Evolutionary conservation across 2,113 vertebrate species (phyloP).

Genomic region (Hippocampus mohnikei): DNA sequence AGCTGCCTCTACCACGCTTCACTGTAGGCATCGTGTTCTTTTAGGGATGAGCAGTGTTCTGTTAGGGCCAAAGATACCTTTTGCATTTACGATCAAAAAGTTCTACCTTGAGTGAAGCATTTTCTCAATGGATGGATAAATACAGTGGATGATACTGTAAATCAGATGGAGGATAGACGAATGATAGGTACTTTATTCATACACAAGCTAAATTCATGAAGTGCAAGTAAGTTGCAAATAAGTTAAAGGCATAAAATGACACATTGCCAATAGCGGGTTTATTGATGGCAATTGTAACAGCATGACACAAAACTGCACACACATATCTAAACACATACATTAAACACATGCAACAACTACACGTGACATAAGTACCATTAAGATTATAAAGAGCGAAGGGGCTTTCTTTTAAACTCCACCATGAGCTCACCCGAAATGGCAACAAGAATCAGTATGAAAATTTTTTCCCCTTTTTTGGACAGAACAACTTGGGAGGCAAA

Average conservation of each 20-base stretch:
- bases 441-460: not conserved
- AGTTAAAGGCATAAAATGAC: not conserved
- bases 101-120: too few relatives aligned
- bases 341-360: constrained; percentile 54
- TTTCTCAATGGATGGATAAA: too few relatives aligned
- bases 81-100: too few relatives aligned
- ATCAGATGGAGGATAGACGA: too few relatives aligned
- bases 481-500: not conserved
- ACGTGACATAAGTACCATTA: constrained; percentile 31
- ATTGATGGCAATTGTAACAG: constrained; percentile 38
- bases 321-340: constrained; percentile 41
- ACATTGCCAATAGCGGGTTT: constrained; percentile 6
- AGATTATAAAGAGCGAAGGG: constrained; percentile 19
- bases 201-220: too few relatives aligned
- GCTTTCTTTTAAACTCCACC: constrained; percentile 29
- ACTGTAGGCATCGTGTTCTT: too few relatives aligned
- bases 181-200: too few relatives aligned
- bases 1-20: too few relatives aligned
- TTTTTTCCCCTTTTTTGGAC: not conserved
- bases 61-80: too few relatives aligned
- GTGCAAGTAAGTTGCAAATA: too few relatives aligned
- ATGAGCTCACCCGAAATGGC: constrained; percentile 17
- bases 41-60: too few relatives aligned
- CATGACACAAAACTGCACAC: constrained; percentile 20
- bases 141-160: too few relatives aligned